These are phyloP conservation scores for Atherinomorus stipes DNA, from an alignment of 2,113 vertebrate genomes.

Conservation along the genomic window DNA sequence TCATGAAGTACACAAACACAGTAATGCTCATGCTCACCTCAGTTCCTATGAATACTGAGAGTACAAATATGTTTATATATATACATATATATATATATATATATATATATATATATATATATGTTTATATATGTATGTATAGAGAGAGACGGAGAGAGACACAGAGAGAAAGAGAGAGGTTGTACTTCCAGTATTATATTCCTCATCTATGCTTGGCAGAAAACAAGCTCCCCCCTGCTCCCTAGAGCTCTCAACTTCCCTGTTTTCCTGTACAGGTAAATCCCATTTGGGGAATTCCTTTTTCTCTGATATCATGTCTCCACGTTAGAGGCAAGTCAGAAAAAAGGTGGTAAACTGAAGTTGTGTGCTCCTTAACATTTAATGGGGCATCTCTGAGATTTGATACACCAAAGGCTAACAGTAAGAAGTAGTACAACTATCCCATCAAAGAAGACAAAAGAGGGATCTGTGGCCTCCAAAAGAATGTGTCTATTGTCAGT, in stretches of 20 bases:
- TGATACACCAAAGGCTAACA: slow-evolving; percentile 36
- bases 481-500: slow-evolving; percentile 8
- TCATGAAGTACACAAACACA: slow-evolving; percentile 10
- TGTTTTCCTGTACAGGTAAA: slow-evolving; percentile 60
- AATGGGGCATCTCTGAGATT: slow-evolving; percentile 54
- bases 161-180: too few relatives aligned
- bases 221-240: slow-evolving; percentile 53
- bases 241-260: slow-evolving; percentile 59
- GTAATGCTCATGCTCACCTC: slow-evolving; percentile 18
- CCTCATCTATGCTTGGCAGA: slow-evolving; percentile 48
- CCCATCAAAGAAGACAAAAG: slow-evolving; percentile 10
- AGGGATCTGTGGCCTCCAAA: not conserved
- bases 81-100: too few relatives aligned
- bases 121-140: not conserved
- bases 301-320: slow-evolving; percentile 41
- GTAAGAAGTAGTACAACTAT: slow-evolving; percentile 26
- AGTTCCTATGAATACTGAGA: slow-evolving; percentile 36
- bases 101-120: too few relatives aligned
- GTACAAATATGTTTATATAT: not conserved
- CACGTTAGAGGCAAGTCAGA: slow-evolving; percentile 31
- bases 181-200: slow-evolving; percentile 52
- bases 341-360: slow-evolving; percentile 33
- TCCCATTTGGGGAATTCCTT: slow-evolving; percentile 72
- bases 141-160: too few relatives aligned
- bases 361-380: slow-evolving; percentile 58